These are phyloP conservation scores for Agonopterix arenella DNA, from an alignment of 2,888 invertebrate genomes.

Conservation along the genomic window DNA sequence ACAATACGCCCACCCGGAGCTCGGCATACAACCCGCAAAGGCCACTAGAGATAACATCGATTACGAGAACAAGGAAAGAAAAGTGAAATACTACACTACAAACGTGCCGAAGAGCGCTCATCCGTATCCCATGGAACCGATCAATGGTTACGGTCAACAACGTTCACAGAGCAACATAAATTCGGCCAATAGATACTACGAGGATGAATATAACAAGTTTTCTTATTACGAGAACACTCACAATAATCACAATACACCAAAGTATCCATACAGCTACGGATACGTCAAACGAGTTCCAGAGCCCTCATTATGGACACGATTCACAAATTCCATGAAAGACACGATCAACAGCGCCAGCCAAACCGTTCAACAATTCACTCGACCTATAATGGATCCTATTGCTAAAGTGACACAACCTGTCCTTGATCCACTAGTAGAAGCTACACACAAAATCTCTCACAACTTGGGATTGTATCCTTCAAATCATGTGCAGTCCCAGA, in stretches of 20 bases:
- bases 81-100: slow-evolving; percentile 69
- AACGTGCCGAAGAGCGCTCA: slow-evolving; percentile 75
- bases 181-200: slow-evolving; percentile 59
- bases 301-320: slow-evolving; percentile 83
- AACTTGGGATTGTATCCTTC: slow-evolving; percentile 81
- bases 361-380: slow-evolving; percentile 80
- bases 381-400: slow-evolving; percentile 77
- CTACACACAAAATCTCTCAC: slow-evolving; percentile 86
- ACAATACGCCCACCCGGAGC: slow-evolving; percentile 88
- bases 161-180: slow-evolving; percentile 62
- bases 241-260: slow-evolving; percentile 31
- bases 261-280: slow-evolving; percentile 79
- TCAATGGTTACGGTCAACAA: slow-evolving; percentile 59
- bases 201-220: slow-evolving; percentile 71
- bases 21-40: slow-evolving; percentile 86
- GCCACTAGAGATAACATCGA: slow-evolving; percentile 60
- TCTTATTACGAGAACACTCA: slow-evolving; percentile 75
- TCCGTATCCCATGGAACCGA: slow-evolving; percentile 74
- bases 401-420: slow-evolving; percentile 79
- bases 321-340: slow-evolving; percentile 84
- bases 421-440: slow-evolving; percentile 85
- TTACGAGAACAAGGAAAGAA: slow-evolving; percentile 47
- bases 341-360: slow-evolving; percentile 84
- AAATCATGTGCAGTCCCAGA: slow-evolving; percentile 59
- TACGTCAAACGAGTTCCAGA: slow-evolving; percentile 75